phyloP scores from a whole-genome alignment of 2,888 invertebrate genomes.

The Sylvicola cinctus region DNA sequence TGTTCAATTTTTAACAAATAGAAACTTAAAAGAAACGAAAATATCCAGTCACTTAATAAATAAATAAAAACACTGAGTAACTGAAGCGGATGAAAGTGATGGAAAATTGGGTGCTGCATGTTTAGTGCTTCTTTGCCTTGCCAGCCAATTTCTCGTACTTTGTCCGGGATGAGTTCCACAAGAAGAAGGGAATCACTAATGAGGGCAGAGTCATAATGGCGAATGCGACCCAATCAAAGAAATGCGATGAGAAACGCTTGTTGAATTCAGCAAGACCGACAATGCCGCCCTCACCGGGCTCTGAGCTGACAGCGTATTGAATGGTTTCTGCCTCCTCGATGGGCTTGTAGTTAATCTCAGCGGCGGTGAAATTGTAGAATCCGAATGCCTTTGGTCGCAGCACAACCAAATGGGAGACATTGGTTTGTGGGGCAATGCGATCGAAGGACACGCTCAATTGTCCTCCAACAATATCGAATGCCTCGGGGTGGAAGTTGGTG shows the following conservation, averaged over 20 bases:
- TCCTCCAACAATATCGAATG: slow-evolving; percentile 78
- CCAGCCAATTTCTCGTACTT: slow-evolving; percentile 63
- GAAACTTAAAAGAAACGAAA: no score
- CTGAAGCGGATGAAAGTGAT: no score
- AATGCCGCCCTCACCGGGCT: slow-evolving; percentile 91
- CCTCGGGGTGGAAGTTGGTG: slow-evolving; percentile 77
- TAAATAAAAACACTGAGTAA: no score
- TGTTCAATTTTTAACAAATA: no score
- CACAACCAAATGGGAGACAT: slow-evolving; percentile 85
- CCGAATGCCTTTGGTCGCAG: slow-evolving; percentile 78
- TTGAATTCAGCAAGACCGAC: slow-evolving; percentile 84
- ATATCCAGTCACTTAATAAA: no score
- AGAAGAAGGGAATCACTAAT: slow-evolving; percentile 75
- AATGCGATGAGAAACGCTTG: slow-evolving; percentile 91
- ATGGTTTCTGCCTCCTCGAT: slow-evolving; percentile 60
- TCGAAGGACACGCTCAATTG: slow-evolving; percentile 64
- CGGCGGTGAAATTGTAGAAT: slow-evolving; percentile 93
- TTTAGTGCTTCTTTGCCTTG: no score
- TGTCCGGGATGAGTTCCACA: slow-evolving; percentile 89
- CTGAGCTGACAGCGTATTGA: slow-evolving; percentile 55
- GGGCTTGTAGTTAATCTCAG: slow-evolving; percentile 73
- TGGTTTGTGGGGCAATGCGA: slow-evolving; percentile 78
- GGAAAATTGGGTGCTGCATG: no score
- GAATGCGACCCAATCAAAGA: slow-evolving; percentile 93
- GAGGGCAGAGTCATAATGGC: slow-evolving; percentile 93